A percentile compares a stretch with the other conserved stretches of the same genome.
phyloP scores from a whole-genome alignment of 2,888 invertebrate genomes.

The Hyposoter dolosus region DNA sequence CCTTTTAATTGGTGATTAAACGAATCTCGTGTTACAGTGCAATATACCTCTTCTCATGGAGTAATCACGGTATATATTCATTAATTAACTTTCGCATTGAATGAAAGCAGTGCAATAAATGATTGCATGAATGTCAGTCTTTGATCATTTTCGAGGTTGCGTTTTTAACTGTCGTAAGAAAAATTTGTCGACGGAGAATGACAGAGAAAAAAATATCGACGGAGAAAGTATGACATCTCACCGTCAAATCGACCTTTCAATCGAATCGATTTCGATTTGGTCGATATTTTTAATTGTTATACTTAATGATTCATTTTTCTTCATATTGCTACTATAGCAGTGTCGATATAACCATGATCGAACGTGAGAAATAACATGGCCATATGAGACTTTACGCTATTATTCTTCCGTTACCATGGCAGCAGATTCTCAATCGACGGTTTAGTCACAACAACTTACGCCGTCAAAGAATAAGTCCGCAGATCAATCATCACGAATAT shows the following conservation, averaged over 20 bases:
- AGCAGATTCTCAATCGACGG: constrained; percentile 2
- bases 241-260: neutral
- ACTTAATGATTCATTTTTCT: constrained; percentile 17
- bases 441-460: constrained; percentile 12
- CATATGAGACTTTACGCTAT: constrained; percentile 19
- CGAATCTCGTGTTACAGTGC: constrained; percentile 19
- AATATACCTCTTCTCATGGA: neutral
- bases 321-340: constrained; percentile 15
- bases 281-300: neutral
- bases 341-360: constrained; percentile 17
- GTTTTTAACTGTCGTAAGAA: neutral
- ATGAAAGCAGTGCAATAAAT: constrained; percentile 16
- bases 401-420: constrained; percentile 31
- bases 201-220: neutral
- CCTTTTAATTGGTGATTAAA: constrained; percentile 15
- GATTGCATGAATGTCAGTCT: constrained; percentile 11
- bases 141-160: constrained; percentile 13
- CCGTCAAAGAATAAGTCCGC: constrained; percentile 11
- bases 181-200: neutral
- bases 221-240: neutral
- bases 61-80: constrained; percentile 4
- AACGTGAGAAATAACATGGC: neutral
- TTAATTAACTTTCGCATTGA: constrained; percentile 14
- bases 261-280: constrained; percentile 12
- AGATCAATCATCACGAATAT: too few relatives aligned